Conservation (phyloP, 2,888 invertebrate species). For the Peribatodes rhomboidaria region DNA sequence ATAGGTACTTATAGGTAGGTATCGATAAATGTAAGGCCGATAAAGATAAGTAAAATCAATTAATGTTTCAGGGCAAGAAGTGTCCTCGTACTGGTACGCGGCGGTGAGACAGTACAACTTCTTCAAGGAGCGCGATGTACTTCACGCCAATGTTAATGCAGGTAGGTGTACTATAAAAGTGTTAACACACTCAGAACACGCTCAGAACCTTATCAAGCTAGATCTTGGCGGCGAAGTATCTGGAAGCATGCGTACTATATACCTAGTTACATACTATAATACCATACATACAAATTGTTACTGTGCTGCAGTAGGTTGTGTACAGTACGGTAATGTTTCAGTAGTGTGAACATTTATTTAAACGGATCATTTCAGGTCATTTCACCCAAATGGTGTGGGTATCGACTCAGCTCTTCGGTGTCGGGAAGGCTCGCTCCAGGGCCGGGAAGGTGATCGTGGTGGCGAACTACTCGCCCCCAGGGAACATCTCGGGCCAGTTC, state of each 20-base stretch:
- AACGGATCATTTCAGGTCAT: constrained; percentile 87
- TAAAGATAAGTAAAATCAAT: neutral
- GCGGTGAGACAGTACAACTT: constrained; percentile 92
- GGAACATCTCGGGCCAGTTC: constrained; percentile 91
- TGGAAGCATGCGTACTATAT: too few species aligned
- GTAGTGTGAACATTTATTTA: neutral
- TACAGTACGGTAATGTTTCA: neutral
- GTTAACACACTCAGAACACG: neutral
- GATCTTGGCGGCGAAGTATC: neutral
- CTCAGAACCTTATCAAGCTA: neutral
- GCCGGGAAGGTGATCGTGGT: constrained; percentile 94
- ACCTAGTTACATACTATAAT: too few species aligned
- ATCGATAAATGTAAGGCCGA: neutral
- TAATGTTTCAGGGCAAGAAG: constrained; percentile 89
- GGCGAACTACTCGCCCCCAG: constrained; percentile 94
- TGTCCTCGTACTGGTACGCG: constrained; percentile 93
- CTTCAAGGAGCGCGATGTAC: constrained; percentile 90
- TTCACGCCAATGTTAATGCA: constrained; percentile 92
- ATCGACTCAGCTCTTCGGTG: constrained; percentile 91
- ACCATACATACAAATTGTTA: too few species aligned
- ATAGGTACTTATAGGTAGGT: neutral
- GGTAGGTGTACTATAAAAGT: constrained; percentile 76
- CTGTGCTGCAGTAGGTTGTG: too few species aligned
- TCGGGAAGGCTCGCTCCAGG: constrained; percentile 92
- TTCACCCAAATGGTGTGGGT: constrained; percentile 96